phyloP scores from a whole-genome alignment of 2,113 vertebrate species.

The cat (Felis catus) region DNA sequence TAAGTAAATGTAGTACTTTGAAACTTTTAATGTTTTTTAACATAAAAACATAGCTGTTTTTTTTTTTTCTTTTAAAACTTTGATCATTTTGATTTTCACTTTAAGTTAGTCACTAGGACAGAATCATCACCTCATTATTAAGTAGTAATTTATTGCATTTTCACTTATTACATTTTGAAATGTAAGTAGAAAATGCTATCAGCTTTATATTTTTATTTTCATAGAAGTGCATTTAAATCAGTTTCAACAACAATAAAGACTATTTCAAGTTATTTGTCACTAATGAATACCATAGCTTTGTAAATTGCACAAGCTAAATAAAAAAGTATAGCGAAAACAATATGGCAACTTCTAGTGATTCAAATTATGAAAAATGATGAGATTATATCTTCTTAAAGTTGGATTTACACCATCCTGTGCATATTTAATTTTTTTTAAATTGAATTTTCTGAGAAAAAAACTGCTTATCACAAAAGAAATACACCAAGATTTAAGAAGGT shows the following conservation, averaged over 20 bases:
- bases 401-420: neutral
- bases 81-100: neutral
- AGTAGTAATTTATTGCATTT: conserved; percentile 44
- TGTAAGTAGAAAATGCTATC: conserved; percentile 44
- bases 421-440: conserved; percentile 57
- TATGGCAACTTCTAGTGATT: neutral
- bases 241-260: neutral
- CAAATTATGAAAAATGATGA: conserved; percentile 36
- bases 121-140: conserved; percentile 19
- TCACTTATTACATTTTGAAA: conserved; percentile 58
- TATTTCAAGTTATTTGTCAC: conserved; percentile 30
- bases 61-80: conserved; percentile 19
- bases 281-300: conserved; percentile 30
- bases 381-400: neutral
- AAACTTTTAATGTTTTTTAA: conserved; percentile 47
- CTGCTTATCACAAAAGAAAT: conserved; percentile 46
- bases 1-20: conserved; percentile 32
- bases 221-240: conserved; percentile 31
- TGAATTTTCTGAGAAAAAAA: conserved; percentile 71
- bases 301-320: conserved; percentile 2
- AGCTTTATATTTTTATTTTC: conserved; percentile 38
- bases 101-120: neutral
- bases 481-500: conserved; percentile 66
- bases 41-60: neutral
- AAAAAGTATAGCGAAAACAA: conserved; percentile 25